Evolutionary conservation across 2,888 invertebrate genomes (phyloP).

Genomic region (Branchellion lobata): DNA sequence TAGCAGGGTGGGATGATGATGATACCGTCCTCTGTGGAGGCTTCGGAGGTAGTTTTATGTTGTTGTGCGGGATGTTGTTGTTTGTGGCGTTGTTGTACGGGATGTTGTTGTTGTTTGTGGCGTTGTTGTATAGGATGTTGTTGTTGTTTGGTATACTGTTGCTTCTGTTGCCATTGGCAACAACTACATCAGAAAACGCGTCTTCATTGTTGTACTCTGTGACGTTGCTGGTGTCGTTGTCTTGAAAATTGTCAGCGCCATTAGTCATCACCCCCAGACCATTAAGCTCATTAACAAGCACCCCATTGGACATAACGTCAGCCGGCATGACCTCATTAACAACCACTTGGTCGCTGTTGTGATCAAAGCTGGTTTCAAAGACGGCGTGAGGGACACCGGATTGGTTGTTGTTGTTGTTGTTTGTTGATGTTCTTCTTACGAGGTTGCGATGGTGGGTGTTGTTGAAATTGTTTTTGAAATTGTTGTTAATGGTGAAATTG

Average conservation of each 20-base stretch:
- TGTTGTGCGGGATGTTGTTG: too few species aligned
- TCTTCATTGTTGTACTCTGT: neutral
- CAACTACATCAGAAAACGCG: neutral
- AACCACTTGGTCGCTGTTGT: neutral
- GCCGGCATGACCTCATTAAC: neutral
- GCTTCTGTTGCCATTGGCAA: neutral
- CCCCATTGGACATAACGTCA: too few species aligned
- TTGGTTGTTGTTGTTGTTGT: neutral
- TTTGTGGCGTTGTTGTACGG: neutral
- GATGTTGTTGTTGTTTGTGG: neutral
- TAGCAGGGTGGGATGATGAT: neutral
- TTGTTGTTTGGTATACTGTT: neutral
- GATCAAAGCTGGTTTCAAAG: neutral
- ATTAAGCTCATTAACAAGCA: too few species aligned
- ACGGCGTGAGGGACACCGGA: neutral
- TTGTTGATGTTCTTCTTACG: neutral
- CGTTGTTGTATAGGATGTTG: neutral
- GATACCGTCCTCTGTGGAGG: conserved; percentile 36
- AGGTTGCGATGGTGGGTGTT: neutral
- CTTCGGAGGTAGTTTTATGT: conserved; percentile 15
- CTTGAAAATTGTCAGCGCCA: neutral
- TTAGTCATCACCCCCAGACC: too few species aligned
- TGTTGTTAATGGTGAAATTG: neutral
- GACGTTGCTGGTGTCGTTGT: neutral
- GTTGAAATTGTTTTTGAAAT: too few species aligned